Base-by-base conservation (phyloP, 2,797 vertebrate species). In the Eremophila alpestris region DNA sequence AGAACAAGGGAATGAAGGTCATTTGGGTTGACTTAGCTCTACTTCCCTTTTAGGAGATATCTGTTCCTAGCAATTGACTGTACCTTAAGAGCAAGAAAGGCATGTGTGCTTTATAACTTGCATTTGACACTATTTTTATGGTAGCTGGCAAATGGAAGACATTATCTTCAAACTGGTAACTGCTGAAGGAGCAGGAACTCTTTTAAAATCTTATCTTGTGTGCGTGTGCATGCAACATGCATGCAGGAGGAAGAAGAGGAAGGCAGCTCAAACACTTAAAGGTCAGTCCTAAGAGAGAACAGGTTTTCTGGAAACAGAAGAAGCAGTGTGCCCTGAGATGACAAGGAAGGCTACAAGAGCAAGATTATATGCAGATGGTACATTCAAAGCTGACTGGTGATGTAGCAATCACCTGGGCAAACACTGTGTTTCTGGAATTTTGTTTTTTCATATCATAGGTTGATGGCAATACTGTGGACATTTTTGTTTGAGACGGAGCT, bases 201-300 rank as follows among this genome's bases (percentile, higher is more conserved):
- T 41, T 32, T 80, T 60, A 38, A 54, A 32, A 9, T 63, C n/a
- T 64, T 36, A 4, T 63, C n/a, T 60, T 36, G 5, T 59, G 3
- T 59, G 24, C 0, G 0, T 52, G 9, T n/a, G 7, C 14, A 18
- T 74, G 36, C 21, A 29, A 36, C 4, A 7, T 43, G 58, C 3
- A 8, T 16, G 23, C 10, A 34, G 26, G 29, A 71, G 32, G 26
- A 88, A 30, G 32, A 40, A 48, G 15, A 56, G 10, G 9, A 79
- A 54, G 13, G 11, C 9, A n/a, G 11, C 60, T 93, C 9, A 48
- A n/a, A 34, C 16, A 24, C 5, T 22, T 17, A 12, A 24, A 17
- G 4, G 2, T 83, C 36, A 26, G 14, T 43, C 22, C 14, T 58
- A 62, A 82, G 29, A 15, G 18, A 64, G 26, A 21, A 43, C 13